Percentiles rank a stretch among this genome's conserved stretches.
phyloP scores from a whole-genome alignment of 1,140 invertebrate genomes.

The Calosoma granatense region DNA sequence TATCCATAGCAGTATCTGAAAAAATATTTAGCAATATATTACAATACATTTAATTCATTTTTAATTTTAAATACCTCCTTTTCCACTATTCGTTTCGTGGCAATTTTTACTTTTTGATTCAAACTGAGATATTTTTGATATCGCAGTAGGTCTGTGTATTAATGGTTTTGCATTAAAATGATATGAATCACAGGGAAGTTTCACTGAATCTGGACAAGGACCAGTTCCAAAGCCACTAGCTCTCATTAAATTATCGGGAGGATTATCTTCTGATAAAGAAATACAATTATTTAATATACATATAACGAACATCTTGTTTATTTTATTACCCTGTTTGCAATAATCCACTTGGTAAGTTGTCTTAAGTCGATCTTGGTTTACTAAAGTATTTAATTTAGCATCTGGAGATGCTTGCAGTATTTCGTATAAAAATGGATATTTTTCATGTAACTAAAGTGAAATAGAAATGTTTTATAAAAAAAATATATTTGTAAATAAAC shows the following conservation, averaged over 20 bases:
- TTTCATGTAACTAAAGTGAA: constrained; percentile 39
- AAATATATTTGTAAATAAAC: background rate
- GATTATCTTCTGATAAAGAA: background rate
- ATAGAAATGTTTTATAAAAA: constrained; percentile 11
- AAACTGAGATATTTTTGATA: too few species aligned
- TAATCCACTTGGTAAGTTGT: constrained; percentile 49
- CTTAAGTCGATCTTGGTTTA: constrained; percentile 43
- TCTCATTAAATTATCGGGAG: constrained; percentile 40
- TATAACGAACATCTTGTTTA: background rate
- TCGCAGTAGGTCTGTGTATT: constrained; percentile 24
- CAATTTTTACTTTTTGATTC: constrained; percentile 10
- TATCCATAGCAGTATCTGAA: constrained; percentile 17
- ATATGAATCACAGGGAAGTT: constrained; percentile 39
- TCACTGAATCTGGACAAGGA: constrained; percentile 39
- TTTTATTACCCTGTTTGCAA: constrained; percentile 38
- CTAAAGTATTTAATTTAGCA: constrained; percentile 40
- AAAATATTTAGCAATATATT: too few species aligned
- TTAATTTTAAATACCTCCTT: constrained; percentile 11
- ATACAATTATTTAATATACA: background rate
- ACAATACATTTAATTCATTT: too few species aligned
- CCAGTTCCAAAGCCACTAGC: constrained; percentile 35
- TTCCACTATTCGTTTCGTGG: constrained; percentile 13
- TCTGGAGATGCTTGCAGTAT: constrained; percentile 40
- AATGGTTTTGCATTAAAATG: constrained; percentile 37
- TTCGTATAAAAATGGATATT: constrained; percentile 47